These are phyloP conservation scores for Vidua chalybeata DNA, from an alignment of 2,113 vertebrate species.

Conservation along the genomic window DNA sequence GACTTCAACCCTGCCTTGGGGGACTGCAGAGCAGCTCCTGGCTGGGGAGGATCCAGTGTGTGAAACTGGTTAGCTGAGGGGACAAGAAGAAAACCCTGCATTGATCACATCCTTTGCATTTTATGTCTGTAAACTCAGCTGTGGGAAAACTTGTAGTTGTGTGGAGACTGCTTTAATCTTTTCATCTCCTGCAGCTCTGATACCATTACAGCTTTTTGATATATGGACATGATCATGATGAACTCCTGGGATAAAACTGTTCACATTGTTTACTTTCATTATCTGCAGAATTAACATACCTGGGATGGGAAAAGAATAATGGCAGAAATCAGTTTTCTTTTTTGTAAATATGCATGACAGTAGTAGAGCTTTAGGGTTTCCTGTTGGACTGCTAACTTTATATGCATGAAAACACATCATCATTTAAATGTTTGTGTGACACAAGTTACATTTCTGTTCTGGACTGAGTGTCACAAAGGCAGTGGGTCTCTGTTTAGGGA, in stretches of 20 bases:
- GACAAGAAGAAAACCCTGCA: neutral
- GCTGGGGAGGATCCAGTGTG: neutral
- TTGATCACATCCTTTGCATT: neutral
- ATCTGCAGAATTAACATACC: neutral
- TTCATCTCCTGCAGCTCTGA: neutral
- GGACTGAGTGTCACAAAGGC: neutral
- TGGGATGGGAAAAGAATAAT: neutral
- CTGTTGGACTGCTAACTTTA: neutral
- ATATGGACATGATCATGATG: rapidly evolving
- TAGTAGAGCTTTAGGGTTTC: neutral
- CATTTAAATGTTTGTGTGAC: neutral
- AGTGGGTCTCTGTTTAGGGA: neutral
- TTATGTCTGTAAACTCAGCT: neutral
- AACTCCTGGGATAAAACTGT: neutral
- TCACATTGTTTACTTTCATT: neutral
- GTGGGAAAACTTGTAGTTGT: neutral
- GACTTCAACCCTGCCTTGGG: neutral
- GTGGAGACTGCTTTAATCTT: neutral
- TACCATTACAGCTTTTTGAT: neutral
- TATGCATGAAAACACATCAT: neutral
- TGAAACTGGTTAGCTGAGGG: neutral
- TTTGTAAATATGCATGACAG: neutral
- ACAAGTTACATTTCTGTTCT: neutral
- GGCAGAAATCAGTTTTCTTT: neutral
- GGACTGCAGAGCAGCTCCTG: neutral